These are phyloP conservation scores for Drosophila nannoptera DNA, from an alignment of 1,140 invertebrate species.

Conservation along the genomic window DNA sequence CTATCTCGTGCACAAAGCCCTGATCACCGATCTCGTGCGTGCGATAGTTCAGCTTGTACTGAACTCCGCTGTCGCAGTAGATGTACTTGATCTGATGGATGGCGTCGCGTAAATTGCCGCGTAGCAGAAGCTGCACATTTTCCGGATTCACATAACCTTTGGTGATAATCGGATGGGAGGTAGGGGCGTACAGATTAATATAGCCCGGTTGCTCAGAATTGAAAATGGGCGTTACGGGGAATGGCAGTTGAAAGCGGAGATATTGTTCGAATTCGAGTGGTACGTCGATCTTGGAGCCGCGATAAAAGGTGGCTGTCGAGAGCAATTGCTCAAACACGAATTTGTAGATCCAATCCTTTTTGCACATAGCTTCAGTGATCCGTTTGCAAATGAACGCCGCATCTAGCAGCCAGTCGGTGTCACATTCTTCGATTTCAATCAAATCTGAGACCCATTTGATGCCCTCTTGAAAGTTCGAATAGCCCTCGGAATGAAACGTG, in stretches of 20 bases:
- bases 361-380: slow-evolving; percentile 45
- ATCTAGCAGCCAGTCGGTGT: slow-evolving; percentile 42
- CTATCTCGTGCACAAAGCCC: slow-evolving; percentile 54
- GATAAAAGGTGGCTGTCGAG: slow-evolving; percentile 50
- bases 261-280: slow-evolving; percentile 56
- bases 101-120: slow-evolving; percentile 47
- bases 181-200: slow-evolving; percentile 44
- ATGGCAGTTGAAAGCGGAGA: slow-evolving; percentile 49
- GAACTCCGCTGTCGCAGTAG: slow-evolving; percentile 33
- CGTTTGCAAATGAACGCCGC: slow-evolving; percentile 42
- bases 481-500: slow-evolving; percentile 32
- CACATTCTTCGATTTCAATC: slow-evolving; percentile 45
- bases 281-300: slow-evolving; percentile 54
- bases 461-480: slow-evolving; percentile 45
- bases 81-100: slow-evolving; percentile 28
- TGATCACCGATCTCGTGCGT: slow-evolving; percentile 58
- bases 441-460: slow-evolving; percentile 47
- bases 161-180: slow-evolving; percentile 45
- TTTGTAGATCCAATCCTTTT: slow-evolving; percentile 52
- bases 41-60: slow-evolving; percentile 47
- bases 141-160: slow-evolving; percentile 49
- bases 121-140: slow-evolving; percentile 42
- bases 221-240: slow-evolving; percentile 51
- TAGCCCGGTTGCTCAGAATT: slow-evolving; percentile 48
- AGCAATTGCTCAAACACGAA: slow-evolving; percentile 41